phyloP scores from a whole-genome alignment of 2,113 vertebrate genomes.

The Petromus typicus region DNA sequence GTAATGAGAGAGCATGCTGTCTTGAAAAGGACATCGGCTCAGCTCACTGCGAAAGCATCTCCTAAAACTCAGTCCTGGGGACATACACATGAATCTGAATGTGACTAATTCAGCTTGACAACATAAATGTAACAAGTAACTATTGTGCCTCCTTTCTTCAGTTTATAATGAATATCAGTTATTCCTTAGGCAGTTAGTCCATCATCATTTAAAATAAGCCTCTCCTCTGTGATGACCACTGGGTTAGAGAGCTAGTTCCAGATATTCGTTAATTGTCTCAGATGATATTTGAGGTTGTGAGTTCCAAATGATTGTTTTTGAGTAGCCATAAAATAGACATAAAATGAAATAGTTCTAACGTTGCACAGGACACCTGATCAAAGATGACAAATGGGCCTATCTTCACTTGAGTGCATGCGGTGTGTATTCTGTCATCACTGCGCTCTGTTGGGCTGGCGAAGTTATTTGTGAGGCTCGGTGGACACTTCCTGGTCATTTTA shows the following conservation, averaged over 20 bases:
- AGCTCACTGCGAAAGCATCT: conserved; percentile 13
- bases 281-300: conserved; percentile 43
- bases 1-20: not conserved
- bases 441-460: not conserved
- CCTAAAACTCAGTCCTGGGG: not conserved
- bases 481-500: not conserved
- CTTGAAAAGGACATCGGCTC: not conserved
- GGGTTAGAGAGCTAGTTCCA: conserved; percentile 13
- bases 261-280: conserved; percentile 43
- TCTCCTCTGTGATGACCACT: conserved; percentile 5
- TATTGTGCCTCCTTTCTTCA: not conserved
- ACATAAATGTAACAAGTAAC: not conserved
- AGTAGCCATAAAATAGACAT: not conserved
- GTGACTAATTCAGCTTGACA: conserved; percentile 33
- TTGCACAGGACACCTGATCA: not conserved
- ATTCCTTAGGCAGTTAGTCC: conserved; percentile 35
- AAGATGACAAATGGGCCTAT: not conserved
- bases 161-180: conserved; percentile 38
- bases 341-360: conserved; percentile 17
- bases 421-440: not conserved
- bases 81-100: not conserved
- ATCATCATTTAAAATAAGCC: conserved; percentile 35
- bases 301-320: conserved; percentile 26
- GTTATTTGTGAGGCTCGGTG: not conserved
- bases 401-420: not conserved